Percentiles rank a stretch among this genome's conserved stretches.
Conservation (phyloP, 2,888 invertebrate genomes). For the Limnephilus auricula region DNA sequence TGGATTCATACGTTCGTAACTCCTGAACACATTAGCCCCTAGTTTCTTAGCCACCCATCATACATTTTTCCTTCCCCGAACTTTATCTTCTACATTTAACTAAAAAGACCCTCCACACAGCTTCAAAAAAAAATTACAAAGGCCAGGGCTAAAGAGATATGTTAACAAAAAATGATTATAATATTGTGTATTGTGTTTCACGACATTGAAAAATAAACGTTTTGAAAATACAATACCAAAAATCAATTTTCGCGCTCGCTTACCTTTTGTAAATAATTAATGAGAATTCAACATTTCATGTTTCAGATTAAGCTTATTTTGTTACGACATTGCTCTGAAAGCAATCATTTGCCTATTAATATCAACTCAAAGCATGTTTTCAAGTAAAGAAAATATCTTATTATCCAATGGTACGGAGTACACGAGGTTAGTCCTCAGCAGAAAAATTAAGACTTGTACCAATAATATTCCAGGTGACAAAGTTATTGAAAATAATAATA, state of each 20-base stretch:
- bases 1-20: too few species aligned
- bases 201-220: neutral
- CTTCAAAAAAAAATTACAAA: too few species aligned
- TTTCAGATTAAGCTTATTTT: neutral
- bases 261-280: neutral
- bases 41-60: too few species aligned
- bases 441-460: neutral
- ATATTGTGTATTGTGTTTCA: neutral
- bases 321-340: neutral
- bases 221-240: neutral
- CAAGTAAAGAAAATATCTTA: neutral
- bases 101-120: too few species aligned
- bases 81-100: too few species aligned
- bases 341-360: neutral
- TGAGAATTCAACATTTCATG: neutral
- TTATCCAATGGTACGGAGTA: neutral
- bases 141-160: too few species aligned
- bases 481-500: neutral
- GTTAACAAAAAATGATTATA: too few species aligned
- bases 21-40: too few species aligned
- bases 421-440: neutral
- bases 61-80: too few species aligned
- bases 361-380: neutral
- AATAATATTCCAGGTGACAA: neutral
- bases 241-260: neutral